Base-by-base conservation (phyloP, 1,140 invertebrate genomes). In the Saxidomus purpurata region DNA sequence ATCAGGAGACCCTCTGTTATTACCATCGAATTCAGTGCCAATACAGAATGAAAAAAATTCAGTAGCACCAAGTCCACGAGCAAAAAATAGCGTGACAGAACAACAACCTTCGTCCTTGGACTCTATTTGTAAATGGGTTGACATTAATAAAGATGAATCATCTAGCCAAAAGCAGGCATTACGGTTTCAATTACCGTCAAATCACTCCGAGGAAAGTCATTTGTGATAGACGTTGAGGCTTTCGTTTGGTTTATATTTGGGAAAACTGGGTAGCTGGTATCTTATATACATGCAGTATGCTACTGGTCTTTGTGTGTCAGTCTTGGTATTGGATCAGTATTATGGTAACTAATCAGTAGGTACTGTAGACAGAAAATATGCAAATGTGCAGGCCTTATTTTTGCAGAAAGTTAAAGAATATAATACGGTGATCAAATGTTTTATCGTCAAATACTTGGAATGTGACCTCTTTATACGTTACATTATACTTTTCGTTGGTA, bases 191-290 rank as follows among this genome's bases (percentile, higher is more conserved):
- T 38, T 71, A 38, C 22, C 67, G 4, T 22, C 67, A 38, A 71
- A 19, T 19, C 67, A 19, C 17, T 4, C 67, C 19, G 83, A 69
- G n/a, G 83, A 85, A 40, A 85, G 83, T 76, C 83, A 85, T 69
- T 85, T 85, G 83, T 85, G 83, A 85, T 85, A 85, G 19, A 47
- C 0, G 25, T 63, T 63, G 4, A 19, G 52, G 3, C 19, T 19
- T 55, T 55, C 15, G 43, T 43, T 8, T 43, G 15, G 4, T 43
- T 15, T 4, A 43, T 43, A 8, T 43, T 43, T 8, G 15, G 43
- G 43, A 15, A 15, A n/a, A n/a, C n/a, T n/a, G n/a, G n/a, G n/a
- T n/a, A n/a, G n/a, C n/a, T n/a, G n/a, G n/a, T n/a, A n/a, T n/a
- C n/a, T n/a, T n/a, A n/a, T n/a, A n/a, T n/a, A n/a, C n/a, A n/a